Percentiles rank a stretch among this genome's conserved stretches.
phyloP scores from a whole-genome alignment of 2,797 vertebrate species.

The Gallinago solitaria region DNA sequence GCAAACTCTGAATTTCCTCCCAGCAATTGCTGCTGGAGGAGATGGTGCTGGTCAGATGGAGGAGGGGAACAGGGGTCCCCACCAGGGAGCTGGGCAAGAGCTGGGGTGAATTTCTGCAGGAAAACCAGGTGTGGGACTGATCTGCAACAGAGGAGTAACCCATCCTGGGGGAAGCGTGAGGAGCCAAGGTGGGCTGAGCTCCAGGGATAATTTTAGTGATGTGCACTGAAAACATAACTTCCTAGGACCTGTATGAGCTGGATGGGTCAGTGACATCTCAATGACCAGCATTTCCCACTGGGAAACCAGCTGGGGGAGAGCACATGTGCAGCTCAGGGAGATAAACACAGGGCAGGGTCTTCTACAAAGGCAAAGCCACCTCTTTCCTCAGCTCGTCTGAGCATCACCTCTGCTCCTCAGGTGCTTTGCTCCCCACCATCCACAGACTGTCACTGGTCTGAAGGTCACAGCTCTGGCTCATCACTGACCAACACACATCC shows the following conservation, averaged over 20 bases:
- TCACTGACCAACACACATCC: too few relatives aligned
- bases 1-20: not conserved
- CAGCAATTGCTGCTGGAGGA: not conserved
- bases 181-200: accelerated
- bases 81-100: not conserved
- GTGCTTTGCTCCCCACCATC: accelerated
- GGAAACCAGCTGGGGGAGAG: not conserved
- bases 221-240: not conserved
- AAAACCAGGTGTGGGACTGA: not conserved
- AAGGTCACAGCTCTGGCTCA: not conserved
- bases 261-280: not conserved
- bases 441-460: not conserved
- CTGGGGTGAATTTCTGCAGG: not conserved
- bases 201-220: accelerated
- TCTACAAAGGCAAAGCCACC: not conserved
- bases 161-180: not conserved
- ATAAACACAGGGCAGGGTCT: not conserved
- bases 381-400: accelerated
- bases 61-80: not conserved
- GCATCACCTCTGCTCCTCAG: accelerated
- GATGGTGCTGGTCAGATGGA: not conserved
- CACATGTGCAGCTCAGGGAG: not conserved
- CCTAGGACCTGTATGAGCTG: not conserved
- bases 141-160: not conserved
- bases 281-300: not conserved